A percentile compares a stretch with the other conserved stretches of the same genome.
phyloP scores from a whole-genome alignment of 1,140 invertebrate species.

The Tribolium castaneum region DNA sequence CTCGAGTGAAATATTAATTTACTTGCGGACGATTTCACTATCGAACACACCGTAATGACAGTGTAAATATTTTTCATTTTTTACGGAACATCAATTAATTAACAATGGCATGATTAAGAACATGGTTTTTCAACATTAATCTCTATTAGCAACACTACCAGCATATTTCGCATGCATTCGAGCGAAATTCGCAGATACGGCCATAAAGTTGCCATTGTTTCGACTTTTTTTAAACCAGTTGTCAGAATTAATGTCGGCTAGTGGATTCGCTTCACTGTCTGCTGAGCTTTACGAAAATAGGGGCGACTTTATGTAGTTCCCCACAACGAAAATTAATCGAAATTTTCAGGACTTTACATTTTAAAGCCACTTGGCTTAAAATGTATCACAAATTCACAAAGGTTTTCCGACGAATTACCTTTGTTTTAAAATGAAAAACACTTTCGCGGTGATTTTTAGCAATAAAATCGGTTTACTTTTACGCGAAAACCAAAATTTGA shows the following conservation, averaged over 20 bases:
- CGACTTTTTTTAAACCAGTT: slow-evolving; percentile 2
- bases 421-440: too few species aligned
- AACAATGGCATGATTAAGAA: slow-evolving; percentile 1
- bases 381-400: too few species aligned
- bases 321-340: too few species aligned
- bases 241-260: slow-evolving; percentile 13
- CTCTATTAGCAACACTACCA: neutral
- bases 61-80: slow-evolving; percentile 28
- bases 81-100: slow-evolving; percentile 4
- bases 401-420: too few species aligned
- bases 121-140: slow-evolving; percentile 6
- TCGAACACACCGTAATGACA: neutral
- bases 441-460: too few species aligned
- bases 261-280: slow-evolving; percentile 5
- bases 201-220: slow-evolving; percentile 9
- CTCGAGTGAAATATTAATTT: slow-evolving; percentile 19
- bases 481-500: too few species aligned
- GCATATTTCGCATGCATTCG: neutral
- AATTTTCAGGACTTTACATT: too few species aligned
- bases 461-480: too few species aligned
- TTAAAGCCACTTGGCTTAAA: too few species aligned
- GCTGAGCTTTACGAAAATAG: slow-evolving; percentile 12
- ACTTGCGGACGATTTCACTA: neutral
- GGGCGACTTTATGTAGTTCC: neutral
- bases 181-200: slow-evolving; percentile 10